Conservation (phyloP, 2,113 vertebrate species). For the Cnemophilus loriae region DNA sequence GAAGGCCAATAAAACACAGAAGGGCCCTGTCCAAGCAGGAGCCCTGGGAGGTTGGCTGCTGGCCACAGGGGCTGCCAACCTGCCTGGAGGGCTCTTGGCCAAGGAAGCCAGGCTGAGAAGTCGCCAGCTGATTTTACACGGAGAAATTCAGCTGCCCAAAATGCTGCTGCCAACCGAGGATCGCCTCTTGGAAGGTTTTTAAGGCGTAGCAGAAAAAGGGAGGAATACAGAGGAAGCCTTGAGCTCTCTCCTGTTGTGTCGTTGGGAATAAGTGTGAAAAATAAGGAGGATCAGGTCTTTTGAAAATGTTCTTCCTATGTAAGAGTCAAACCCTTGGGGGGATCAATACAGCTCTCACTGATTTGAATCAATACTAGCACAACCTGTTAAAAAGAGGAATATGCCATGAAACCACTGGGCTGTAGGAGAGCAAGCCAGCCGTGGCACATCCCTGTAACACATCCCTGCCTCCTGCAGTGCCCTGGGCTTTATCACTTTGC, state of each 20-base stretch:
- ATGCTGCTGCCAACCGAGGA: not conserved
- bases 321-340: not conserved
- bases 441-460: not conserved
- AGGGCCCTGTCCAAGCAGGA: not conserved
- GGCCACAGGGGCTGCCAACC: not conserved
- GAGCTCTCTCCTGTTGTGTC: not conserved
- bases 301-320: not conserved
- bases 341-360: not conserved
- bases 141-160: not conserved
- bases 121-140: not conserved
- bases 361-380: not conserved
- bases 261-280: not conserved
- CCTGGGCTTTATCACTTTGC: not conserved
- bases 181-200: not conserved
- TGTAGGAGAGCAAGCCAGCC: not conserved
- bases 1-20: not conserved
- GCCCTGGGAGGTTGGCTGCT: not conserved
- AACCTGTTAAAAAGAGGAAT: not conserved
- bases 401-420: not conserved
- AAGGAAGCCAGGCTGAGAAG: not conserved
- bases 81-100: not conserved
- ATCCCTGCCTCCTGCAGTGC: not conserved
- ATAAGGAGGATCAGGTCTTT: not conserved
- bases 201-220: not conserved
- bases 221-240: not conserved